These are phyloP conservation scores for Arothron firmamentum DNA, from an alignment of 2,113 vertebrate species.

Conservation along the genomic window DNA sequence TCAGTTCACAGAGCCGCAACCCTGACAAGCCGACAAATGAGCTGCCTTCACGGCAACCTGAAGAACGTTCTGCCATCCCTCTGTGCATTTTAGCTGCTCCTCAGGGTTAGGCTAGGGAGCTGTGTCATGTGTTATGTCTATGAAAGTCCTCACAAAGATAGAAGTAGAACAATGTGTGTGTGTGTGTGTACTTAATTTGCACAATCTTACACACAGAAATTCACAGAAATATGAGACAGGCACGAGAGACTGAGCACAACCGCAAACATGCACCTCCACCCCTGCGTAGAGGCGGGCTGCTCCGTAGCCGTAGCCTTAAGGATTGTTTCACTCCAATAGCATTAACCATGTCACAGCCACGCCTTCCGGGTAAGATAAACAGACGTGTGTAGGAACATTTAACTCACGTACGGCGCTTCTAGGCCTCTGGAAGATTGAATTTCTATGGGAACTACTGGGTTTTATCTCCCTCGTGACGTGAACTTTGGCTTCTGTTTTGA, in stretches of 20 bases:
- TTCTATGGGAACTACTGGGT: background rate
- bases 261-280: conserved; percentile 29
- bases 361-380: conserved; percentile 14
- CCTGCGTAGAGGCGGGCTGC: conserved; percentile 14
- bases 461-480: conserved; percentile 7
- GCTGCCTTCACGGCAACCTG: conserved; percentile 16
- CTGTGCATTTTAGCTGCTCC: conserved; percentile 8
- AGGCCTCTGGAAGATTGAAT: background rate
- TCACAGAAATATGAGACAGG: conserved; percentile 18
- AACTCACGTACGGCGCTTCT: background rate
- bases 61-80: conserved; percentile 23
- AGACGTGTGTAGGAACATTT: conserved; percentile 4
- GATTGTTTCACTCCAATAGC: conserved; percentile 38
- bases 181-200: too few relatives aligned
- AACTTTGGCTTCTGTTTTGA: conserved; percentile 33
- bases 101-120: too few relatives aligned
- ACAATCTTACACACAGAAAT: conserved; percentile 2
- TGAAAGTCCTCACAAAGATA: too few relatives aligned
- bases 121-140: too few relatives aligned
- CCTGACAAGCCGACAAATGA: conserved; percentile 22
- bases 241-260: conserved; percentile 20
- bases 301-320: conserved; percentile 14
- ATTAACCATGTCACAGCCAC: conserved; percentile 35
- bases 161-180: too few relatives aligned
- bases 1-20: conserved; percentile 21